Evolutionary conservation across 2,113 vertebrate genomes (phyloP).

Genomic region (Galemys pyrenaicus): DNA sequence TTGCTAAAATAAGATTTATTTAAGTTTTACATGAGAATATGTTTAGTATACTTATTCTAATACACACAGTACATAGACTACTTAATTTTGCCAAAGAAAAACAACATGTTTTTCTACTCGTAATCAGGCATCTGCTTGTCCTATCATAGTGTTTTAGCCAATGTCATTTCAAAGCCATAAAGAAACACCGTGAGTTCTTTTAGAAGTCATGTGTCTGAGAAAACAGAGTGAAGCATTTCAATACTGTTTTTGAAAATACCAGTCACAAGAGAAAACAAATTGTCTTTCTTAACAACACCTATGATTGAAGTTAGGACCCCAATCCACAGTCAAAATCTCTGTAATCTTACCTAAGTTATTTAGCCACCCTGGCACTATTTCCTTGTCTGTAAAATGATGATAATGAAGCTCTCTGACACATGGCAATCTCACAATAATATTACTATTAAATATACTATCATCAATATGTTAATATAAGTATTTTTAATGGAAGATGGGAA

Average conservation of each 20-base stretch:
- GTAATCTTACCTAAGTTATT: not conserved
- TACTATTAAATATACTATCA: not conserved
- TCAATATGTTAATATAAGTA: not conserved
- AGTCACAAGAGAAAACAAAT: not conserved
- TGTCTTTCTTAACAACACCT: not conserved
- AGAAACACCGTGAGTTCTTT: not conserved
- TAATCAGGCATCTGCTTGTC: not conserved
- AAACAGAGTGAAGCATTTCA: not conserved
- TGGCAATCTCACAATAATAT: not conserved
- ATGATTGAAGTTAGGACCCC: not conserved
- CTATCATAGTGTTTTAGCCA: not conserved
- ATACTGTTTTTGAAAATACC: not conserved
- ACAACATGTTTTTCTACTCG: not conserved
- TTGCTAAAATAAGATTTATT: not conserved
- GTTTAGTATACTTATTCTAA: not conserved
- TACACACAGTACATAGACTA: not conserved
- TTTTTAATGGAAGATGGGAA: not conserved
- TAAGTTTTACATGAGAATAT: not conserved
- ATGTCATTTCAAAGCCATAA: not conserved
- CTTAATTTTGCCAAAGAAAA: not conserved
- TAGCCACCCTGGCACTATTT: not conserved
- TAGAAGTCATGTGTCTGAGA: not conserved
- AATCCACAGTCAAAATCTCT: not conserved
- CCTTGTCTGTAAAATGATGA: not conserved
- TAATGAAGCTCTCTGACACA: not conserved